Evolutionary conservation across 2,113 vertebrate species (phyloP).

Genomic region (Nannospalax galili): DNA sequence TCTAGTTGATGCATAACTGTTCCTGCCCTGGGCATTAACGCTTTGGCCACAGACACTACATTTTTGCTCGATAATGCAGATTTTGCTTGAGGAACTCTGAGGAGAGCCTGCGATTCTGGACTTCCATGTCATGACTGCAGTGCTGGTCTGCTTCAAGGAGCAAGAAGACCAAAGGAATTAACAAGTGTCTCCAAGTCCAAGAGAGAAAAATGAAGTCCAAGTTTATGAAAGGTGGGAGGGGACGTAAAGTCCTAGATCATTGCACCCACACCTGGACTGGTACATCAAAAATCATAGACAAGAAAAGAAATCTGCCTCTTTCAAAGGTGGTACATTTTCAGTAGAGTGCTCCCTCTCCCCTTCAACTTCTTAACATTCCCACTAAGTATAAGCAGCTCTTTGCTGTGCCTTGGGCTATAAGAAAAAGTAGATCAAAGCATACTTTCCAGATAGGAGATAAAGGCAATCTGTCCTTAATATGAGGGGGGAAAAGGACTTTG

Average conservation of each 20-base stretch:
- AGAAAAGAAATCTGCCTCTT: not conserved
- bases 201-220: not conserved
- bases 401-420: not conserved
- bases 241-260: not conserved
- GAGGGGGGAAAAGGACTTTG: not conserved
- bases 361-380: not conserved
- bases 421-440: not conserved
- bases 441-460: not conserved
- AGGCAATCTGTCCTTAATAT: not conserved
- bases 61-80: not conserved
- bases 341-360: not conserved
- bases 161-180: not conserved
- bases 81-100: not conserved
- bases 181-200: not conserved
- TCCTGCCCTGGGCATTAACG: not conserved
- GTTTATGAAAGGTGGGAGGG: not conserved
- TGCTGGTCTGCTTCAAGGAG: not conserved
- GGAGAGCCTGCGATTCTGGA: not conserved
- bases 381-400: not conserved
- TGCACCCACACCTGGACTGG: not conserved
- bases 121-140: not conserved
- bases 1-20: not conserved
- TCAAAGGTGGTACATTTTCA: not conserved
- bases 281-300: not conserved
- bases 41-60: accelerated